Conservation (phyloP, 2,888 invertebrate genomes). For the Aricia artaxerxes region DNA sequence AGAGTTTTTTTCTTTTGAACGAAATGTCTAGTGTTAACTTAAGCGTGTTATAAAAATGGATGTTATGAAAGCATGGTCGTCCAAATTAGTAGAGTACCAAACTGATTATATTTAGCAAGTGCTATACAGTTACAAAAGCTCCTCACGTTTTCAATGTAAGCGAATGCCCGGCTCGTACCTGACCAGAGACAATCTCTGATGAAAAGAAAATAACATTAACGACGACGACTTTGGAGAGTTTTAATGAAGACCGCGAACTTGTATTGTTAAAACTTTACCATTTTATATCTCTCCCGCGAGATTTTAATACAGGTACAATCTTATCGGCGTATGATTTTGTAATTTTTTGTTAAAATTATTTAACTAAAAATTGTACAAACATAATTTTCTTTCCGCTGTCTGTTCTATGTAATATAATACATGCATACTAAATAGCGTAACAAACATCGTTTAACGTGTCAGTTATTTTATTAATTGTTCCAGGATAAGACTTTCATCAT, state of each 20-base stretch:
- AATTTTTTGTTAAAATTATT: background rate
- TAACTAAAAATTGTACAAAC: too few species aligned
- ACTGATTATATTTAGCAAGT: background rate
- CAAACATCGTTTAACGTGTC: too few species aligned
- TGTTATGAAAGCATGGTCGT: too few species aligned
- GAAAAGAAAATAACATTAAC: background rate
- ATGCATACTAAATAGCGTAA: too few species aligned
- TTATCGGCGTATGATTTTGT: background rate
- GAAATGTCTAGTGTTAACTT: too few species aligned
- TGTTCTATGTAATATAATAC: too few species aligned
- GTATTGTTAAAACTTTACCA: conserved; percentile 13
- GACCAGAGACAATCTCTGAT: background rate
- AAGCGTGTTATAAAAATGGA: too few species aligned
- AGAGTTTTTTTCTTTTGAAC: too few species aligned
- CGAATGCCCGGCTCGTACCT: background rate
- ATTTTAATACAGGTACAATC: background rate
- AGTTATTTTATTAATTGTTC: too few species aligned
- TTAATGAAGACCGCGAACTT: conserved; percentile 6
- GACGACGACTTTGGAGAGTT: background rate
- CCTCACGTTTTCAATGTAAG: background rate
- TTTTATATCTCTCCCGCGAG: background rate
- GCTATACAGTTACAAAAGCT: background rate
- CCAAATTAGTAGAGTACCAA: too few species aligned
- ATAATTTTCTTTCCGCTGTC: too few species aligned
- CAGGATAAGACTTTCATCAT: too few species aligned